Evolutionary conservation across 2,888 invertebrate species (phyloP), one percentile per base, ranked within the genome.

Genomic region (Cantharis rustica): DNA sequence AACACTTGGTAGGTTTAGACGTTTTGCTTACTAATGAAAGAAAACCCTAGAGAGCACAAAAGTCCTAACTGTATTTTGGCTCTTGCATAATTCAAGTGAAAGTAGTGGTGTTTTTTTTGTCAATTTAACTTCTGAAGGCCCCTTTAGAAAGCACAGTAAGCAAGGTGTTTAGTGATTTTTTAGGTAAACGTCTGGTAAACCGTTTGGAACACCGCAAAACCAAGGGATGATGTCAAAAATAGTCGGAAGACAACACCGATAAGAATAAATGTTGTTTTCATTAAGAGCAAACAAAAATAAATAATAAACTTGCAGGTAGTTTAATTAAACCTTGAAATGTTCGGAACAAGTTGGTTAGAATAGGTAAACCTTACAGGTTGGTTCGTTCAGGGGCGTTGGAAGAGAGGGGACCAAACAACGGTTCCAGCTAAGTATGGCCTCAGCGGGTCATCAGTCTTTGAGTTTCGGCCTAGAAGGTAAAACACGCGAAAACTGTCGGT

Each of bases 381-480:
- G 79, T 79, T 81, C 79, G 77, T 82, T 80, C 79, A 75, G 82
- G 83, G 82, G 85, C 79, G 62, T 68, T 73, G 80, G 80, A 80
- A 79, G 82, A 82, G 83, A 83, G 81, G 82, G 83, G 82, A 82
- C 80, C 80, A 83, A 83, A 86, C 86, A 87, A 86, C 87, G 87
- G 86, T 87, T 85, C 86, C 83, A 83, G 82, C 80, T 81, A 81
- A 81, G 83, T 83, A 82, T 82, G 81, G 83, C 83, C 83, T 82
- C 85, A 85, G 86, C 88, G 88, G 47, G 88, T 88, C 88, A 89
- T 87, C 88, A 88, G 88, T 88, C 88, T 87, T 86, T 47, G 47
- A 83, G 84, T 84, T 85, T 86, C 86, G 86, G 86, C 85, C 83
- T 85, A 84, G 80, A 82, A 81, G 83, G 82, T 82, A 81, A 77